Conservation (phyloP, 1,140 invertebrate genomes). For the Euura lappo region DNA sequence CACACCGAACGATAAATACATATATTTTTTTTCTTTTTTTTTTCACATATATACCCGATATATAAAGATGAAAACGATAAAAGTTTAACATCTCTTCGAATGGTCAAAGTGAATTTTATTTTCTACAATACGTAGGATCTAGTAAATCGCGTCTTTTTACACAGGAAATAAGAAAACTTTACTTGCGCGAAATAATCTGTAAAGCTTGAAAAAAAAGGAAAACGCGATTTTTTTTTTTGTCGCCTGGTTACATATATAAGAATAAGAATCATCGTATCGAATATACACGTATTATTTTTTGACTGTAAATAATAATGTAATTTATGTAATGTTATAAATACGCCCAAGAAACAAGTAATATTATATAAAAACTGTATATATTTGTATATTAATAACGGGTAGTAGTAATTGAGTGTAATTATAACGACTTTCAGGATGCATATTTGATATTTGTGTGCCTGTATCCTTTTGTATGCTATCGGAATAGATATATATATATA, state of each 20-base stretch:
- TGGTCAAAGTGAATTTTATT: too few relatives aligned
- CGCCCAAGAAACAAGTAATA: neutral
- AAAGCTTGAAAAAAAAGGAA: too few relatives aligned
- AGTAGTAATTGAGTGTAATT: neutral
- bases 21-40: neutral
- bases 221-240: too few relatives aligned
- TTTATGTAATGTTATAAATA: neutral
- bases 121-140: too few relatives aligned
- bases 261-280: too few relatives aligned
- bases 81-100: too few relatives aligned
- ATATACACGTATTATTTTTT: neutral
- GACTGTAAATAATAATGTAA: constrained; percentile 2
- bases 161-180: too few relatives aligned
- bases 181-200: too few relatives aligned
- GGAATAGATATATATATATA: constrained; percentile 34
- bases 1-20: constrained; percentile 17
- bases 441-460: constrained; percentile 62
- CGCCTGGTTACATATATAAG: too few relatives aligned
- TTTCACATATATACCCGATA: too few relatives aligned
- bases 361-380: neutral
- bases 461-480: constrained; percentile 60
- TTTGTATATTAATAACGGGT: neutral
- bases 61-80: too few relatives aligned
- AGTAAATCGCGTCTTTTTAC: too few relatives aligned
- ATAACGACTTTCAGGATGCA: constrained; percentile 43